Evolutionary conservation across 2,888 invertebrate species (phyloP), one percentile per base, ranked within the genome.

Genomic region (Caenorhabditis sinica): DNA sequence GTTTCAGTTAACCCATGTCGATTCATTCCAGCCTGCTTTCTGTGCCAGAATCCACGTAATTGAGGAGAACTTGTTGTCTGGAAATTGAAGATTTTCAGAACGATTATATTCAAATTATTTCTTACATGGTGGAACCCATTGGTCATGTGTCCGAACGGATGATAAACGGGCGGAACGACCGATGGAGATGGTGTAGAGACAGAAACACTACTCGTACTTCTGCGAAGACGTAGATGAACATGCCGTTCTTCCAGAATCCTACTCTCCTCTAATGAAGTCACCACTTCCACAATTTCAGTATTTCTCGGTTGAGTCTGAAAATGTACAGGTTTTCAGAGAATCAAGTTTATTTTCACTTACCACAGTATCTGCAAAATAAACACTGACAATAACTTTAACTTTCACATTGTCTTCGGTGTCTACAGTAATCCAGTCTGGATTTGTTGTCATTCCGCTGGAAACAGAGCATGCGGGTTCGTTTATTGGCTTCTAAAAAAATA

Each of bases 1-100:
- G 68, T 81, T 68, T 86, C 86, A 6, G 81, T 83, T 58, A 86
- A 61, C 9, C 77, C 74, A 33, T 86, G 82, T 43, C 77, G 49
- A 9, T 49, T 51, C 51, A 74, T 63, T 28, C 58, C 73, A 5
- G 83, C 75, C 43, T 85, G 84, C 65, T 88, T 88, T 60, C 80
- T 60, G 28, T 86, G 85, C 88, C 88, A 88, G 23, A 86, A 86
- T 23, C 88, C 88, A 9, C 86, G 83, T 11, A 88, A 61, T 61
- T 86, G 81, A n/a, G 86, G 85, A 17, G 82, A 73, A 25, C 77
- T 77, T 33, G 71, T 74, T 2, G 82, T 66, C 85, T 85, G 58
- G 40, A 69, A 69, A n/a, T 20, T 0, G 15, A n/a, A 43, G 69
- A 11, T 23, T 20, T 23, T 28, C 9, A 30, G 23, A 33, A 45